Percentiles rank a stretch among this genome's conserved stretches.
These are phyloP conservation scores for Temnothorax longispinosus DNA, from an alignment of 1,140 invertebrate species.

Conservation along the genomic window DNA sequence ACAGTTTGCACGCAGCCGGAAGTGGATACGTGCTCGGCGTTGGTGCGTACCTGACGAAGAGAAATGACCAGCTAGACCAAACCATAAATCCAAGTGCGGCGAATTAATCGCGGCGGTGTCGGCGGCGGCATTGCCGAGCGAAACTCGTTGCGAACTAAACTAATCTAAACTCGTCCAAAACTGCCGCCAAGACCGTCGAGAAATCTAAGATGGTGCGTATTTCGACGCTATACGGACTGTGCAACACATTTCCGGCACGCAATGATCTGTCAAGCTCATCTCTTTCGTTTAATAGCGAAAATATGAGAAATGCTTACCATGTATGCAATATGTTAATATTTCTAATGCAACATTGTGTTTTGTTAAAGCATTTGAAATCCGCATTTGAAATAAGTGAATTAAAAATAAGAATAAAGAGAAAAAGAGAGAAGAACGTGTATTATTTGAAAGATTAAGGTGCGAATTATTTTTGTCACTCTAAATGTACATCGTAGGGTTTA, in stretches of 20 bases:
- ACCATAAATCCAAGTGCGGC: slow-evolving; percentile 81
- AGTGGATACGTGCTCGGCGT: slow-evolving; percentile 52
- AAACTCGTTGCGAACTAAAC: slow-evolving; percentile 84
- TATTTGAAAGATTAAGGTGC: not conserved
- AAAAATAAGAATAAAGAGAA: not conserved
- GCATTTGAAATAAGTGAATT: not conserved
- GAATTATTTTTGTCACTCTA: not conserved
- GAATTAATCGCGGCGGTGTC: slow-evolving; percentile 81
- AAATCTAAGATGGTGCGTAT: slow-evolving; percentile 72
- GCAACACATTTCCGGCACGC: slow-evolving; percentile 38
- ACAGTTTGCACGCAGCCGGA: slow-evolving; percentile 51
- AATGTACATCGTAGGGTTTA: not conserved
- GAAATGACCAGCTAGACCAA: slow-evolving; percentile 80
- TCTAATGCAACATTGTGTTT: not conserved
- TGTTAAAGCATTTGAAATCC: not conserved
- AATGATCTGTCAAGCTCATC: slow-evolving; percentile 32
- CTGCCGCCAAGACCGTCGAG: slow-evolving; percentile 72
- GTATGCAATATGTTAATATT: not conserved
- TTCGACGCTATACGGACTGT: slow-evolving; percentile 29
- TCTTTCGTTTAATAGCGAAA: slow-evolving; percentile 4
- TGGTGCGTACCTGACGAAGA: slow-evolving; percentile 79
- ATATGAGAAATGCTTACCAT: not conserved
- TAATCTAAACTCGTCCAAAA: slow-evolving; percentile 84
- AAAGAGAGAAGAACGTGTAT: not conserved
- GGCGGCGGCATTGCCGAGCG: slow-evolving; percentile 62